Evolutionary conservation across 2,888 invertebrate genomes (phyloP).

Genomic region (Pandemis cinnamomeana): DNA sequence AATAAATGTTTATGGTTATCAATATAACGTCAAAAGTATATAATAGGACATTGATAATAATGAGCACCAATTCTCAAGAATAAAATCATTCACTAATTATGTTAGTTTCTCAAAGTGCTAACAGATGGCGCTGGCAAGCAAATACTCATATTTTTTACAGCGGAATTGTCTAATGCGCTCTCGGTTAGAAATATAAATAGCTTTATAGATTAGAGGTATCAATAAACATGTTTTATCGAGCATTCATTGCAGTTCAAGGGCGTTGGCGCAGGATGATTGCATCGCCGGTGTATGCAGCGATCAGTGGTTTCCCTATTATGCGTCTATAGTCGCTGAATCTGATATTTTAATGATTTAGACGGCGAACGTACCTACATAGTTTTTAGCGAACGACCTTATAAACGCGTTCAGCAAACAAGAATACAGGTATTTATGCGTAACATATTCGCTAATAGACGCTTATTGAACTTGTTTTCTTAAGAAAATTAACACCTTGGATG

Average conservation of each 20-base stretch:
- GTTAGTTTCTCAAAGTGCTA: background rate
- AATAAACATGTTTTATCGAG: background rate
- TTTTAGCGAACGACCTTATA: background rate
- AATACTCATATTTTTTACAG: background rate
- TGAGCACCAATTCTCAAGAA: too few species aligned
- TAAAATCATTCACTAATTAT: background rate
- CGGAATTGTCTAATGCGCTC: background rate
- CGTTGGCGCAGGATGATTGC: background rate
- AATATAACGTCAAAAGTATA: too few species aligned
- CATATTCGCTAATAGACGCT: too few species aligned
- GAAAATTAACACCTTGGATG: background rate
- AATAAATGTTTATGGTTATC: too few species aligned
- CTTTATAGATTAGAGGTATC: background rate
- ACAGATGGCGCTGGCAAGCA: slow-evolving; percentile 3
- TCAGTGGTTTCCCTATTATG: background rate
- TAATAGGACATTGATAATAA: too few species aligned
- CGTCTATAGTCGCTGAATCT: background rate
- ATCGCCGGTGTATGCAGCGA: background rate
- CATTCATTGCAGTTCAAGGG: background rate
- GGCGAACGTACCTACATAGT: background rate
- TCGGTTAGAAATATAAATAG: background rate
- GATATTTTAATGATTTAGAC: background rate
- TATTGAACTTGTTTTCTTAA: too few species aligned
- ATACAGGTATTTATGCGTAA: background rate
- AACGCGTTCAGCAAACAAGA: background rate